These are phyloP conservation scores for Uria aalge DNA, from an alignment of 2,113 vertebrate species.

Conservation along the genomic window DNA sequence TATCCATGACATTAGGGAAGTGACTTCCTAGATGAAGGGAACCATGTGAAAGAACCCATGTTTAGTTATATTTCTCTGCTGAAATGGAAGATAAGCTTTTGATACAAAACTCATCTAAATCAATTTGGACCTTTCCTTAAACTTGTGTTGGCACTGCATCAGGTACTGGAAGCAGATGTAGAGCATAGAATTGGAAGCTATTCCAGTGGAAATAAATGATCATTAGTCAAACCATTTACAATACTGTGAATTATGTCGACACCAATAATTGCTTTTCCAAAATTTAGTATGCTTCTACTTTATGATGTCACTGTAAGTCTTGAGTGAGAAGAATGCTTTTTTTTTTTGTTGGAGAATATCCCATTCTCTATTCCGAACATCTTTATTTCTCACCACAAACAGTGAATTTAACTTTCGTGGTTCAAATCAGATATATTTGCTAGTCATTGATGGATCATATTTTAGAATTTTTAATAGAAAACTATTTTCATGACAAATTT, in stretches of 20 bases:
- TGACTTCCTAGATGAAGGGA: not conserved
- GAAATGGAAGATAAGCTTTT: not conserved
- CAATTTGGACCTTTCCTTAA: not conserved
- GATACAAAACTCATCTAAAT: not conserved
- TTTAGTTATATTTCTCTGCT: not conserved
- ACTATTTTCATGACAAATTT: not conserved
- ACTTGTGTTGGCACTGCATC: not conserved
- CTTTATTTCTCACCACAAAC: not conserved
- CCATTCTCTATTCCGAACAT: not conserved
- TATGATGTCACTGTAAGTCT: not conserved
- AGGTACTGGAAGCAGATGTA: not conserved
- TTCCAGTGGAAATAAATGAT: not conserved
- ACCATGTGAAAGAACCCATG: not conserved
- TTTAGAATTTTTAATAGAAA: not conserved
- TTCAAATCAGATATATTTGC: not conserved
- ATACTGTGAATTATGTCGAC: not conserved
- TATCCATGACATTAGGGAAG: not conserved
- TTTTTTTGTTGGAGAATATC: not conserved
- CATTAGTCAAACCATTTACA: not conserved
- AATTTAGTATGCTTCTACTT: not conserved
- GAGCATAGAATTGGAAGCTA: not conserved
- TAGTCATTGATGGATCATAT: not conserved
- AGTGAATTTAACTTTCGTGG: not conserved
- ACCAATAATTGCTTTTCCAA: not conserved
- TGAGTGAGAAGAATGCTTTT: not conserved